A percentile compares a stretch with the other conserved stretches of the same genome.
Evolutionary conservation across 1,140 invertebrate species (phyloP).

Genomic region (Dreissena rostriformis): DNA sequence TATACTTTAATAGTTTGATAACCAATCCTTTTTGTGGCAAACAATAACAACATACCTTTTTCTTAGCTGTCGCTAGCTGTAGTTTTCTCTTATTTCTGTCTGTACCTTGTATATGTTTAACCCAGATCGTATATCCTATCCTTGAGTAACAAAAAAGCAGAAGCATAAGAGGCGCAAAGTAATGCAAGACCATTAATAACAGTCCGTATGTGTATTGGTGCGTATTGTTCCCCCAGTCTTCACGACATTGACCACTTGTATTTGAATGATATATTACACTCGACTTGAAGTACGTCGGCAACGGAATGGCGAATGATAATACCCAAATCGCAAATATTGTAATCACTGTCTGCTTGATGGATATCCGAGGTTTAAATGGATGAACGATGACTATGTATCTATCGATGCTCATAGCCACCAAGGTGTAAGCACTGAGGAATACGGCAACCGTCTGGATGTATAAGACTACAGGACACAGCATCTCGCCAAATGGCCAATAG

Average conservation of each 20-base stretch:
- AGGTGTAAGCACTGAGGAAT: slow-evolving; percentile 95
- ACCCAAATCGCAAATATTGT: slow-evolving; percentile 89
- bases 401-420: slow-evolving; percentile 97
- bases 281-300: slow-evolving; percentile 89
- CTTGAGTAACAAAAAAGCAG: slow-evolving; percentile 92
- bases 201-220: slow-evolving; percentile 85
- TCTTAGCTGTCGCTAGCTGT: slow-evolving; percentile 92
- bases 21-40: neutral
- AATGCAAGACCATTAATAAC: slow-evolving; percentile 90
- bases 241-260: slow-evolving; percentile 66
- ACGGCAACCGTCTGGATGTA: slow-evolving; percentile 96
- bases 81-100: slow-evolving; percentile 91
- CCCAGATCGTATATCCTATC: slow-evolving; percentile 94
- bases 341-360: slow-evolving; percentile 86
- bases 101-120: slow-evolving; percentile 91
- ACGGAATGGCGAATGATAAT: slow-evolving; percentile 89
- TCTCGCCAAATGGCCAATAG: slow-evolving; percentile 93
- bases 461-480: slow-evolving; percentile 93
- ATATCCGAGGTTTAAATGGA: slow-evolving; percentile 90
- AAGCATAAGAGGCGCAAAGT: slow-evolving; percentile 90
- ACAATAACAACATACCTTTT: slow-evolving; percentile 87
- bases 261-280: slow-evolving; percentile 65
- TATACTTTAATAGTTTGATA: too few relatives aligned
- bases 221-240: slow-evolving; percentile 62
- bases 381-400: slow-evolving; percentile 96